Percentiles rank a stretch among this genome's conserved stretches.
These are phyloP conservation scores for Eleutherodactylus coqui DNA, from an alignment of 2,797 vertebrate genomes.

Conservation along the genomic window DNA sequence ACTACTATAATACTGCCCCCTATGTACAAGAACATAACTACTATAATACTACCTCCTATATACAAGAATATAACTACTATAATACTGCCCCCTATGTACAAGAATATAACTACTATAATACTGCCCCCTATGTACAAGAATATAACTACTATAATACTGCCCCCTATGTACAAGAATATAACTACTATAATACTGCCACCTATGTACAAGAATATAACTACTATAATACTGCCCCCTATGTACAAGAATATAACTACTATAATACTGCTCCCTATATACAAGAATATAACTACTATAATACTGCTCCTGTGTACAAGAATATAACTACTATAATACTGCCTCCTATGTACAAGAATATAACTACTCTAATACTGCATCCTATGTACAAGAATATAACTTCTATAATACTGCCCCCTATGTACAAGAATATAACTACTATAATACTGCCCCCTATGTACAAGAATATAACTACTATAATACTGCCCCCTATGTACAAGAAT, in stretches of 20 bases:
- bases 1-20: constrained; percentile 3
- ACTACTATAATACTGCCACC: constrained; percentile 5
- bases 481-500: background rate
- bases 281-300: constrained; percentile 13
- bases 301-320: constrained; percentile 2
- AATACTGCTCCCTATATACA: background rate
- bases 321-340: constrained; percentile 15
- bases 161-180: background rate
- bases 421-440: constrained; percentile 10
- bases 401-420: background rate
- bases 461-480: constrained; percentile 10
- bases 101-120: constrained; percentile 13
- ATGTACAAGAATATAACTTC: constrained; percentile 1
- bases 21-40: constrained; percentile 8
- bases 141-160: constrained; percentile 15
- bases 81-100: constrained; percentile 1
- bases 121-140: constrained; percentile 4
- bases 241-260: constrained; percentile 16
- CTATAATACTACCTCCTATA: background rate
- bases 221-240: background rate
- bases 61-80: constrained; percentile 16
- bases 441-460: background rate
- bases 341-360: background rate
- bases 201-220: constrained; percentile 12
- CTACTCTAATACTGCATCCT: constrained; percentile 1